Percentiles rank a stretch among this genome's conserved stretches.
Evolutionary conservation across 2,888 invertebrate species (phyloP).

Genomic region (Brachyptera risi): DNA sequence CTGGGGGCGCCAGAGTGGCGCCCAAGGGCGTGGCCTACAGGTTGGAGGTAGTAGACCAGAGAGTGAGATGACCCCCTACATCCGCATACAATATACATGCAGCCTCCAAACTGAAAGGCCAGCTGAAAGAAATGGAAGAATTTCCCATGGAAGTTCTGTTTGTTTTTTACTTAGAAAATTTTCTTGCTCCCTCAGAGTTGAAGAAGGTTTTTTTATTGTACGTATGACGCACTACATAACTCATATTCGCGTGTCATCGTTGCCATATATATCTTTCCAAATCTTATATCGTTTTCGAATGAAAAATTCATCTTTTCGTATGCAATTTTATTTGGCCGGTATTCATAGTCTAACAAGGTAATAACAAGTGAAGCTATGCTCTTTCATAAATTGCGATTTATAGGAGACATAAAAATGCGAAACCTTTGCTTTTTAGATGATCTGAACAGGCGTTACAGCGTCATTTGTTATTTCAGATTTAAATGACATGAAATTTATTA

Average conservation of each 20-base stretch:
- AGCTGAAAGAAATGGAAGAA: slow-evolving; percentile 14
- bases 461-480: slow-evolving; percentile 12
- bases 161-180: slow-evolving; percentile 13
- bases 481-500: background rate
- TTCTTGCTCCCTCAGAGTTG: slow-evolving; percentile 7
- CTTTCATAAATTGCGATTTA: slow-evolving; percentile 7
- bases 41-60: slow-evolving; percentile 21
- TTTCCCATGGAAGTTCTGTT: slow-evolving; percentile 2
- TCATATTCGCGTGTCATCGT: slow-evolving; percentile 16
- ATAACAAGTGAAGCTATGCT: slow-evolving; percentile 13
- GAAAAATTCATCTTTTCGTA: background rate
- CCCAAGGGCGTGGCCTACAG: slow-evolving; percentile 21
- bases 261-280: slow-evolving; percentile 6
- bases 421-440: background rate
- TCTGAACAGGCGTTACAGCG: background rate
- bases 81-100: slow-evolving; percentile 19
- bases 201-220: slow-evolving; percentile 1
- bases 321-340: slow-evolving; percentile 10
- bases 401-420: slow-evolving; percentile 5
- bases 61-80: slow-evolving; percentile 16
- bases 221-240: slow-evolving; percentile 6
- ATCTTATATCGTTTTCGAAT: slow-evolving; percentile 5
- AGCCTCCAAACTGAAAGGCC: slow-evolving; percentile 2
- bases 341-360: slow-evolving; percentile 12
- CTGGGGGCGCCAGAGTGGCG: slow-evolving; percentile 28